Base-by-base conservation (phyloP, 2,888 invertebrate genomes). In the Nephrotoma appendiculata region DNA sequence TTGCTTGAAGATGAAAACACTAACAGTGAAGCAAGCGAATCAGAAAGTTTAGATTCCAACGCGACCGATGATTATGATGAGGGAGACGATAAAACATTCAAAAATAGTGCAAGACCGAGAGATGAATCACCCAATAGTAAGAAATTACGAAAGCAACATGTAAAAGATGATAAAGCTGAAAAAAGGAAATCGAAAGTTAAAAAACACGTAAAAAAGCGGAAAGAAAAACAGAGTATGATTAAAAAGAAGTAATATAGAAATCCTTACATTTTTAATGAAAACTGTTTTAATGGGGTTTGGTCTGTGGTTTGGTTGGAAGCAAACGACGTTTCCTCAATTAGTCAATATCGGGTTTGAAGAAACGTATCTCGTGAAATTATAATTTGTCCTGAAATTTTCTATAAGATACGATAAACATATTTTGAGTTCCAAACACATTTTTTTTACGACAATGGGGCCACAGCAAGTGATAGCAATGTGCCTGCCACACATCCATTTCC, bases 141-240 rank as follows among this genome's bases (percentile, higher is more conserved):
- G 90, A 96, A 95, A 89, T 94, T 95, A 5, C 93, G 99, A 44
- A 99, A 99, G 90, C 96, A 97, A 89, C 95, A 95, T 0, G 93
- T 98, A 0, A 98, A 98, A 92, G 96, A 97, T 86, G 95, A 95
- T 86, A 95, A 97, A 90, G 96, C 98, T 0, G 98, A 98, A 88
- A 97, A 95, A 89, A 93, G 98, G 86, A 96, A 97, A 93, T 93
- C 92, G 0, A 99, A 99, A 93, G 93, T 96, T 0, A 98, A 98
- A 89, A 99, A 99, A 91, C 97, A 98, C 91, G 91, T 98, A 0
- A 99, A 99, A 90, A 99, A 98, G 90, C 93, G 96, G 88, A 95
- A 96, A 90, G 97, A 97, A 90, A 96, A 95, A 90, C 88, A 93
- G 15, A 90, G 91, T 5, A 89, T 86, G 11, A 86, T 88, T 2